Evolutionary conservation across 2,888 invertebrate genomes (phyloP).

Genomic region (Tribolium freemani): DNA sequence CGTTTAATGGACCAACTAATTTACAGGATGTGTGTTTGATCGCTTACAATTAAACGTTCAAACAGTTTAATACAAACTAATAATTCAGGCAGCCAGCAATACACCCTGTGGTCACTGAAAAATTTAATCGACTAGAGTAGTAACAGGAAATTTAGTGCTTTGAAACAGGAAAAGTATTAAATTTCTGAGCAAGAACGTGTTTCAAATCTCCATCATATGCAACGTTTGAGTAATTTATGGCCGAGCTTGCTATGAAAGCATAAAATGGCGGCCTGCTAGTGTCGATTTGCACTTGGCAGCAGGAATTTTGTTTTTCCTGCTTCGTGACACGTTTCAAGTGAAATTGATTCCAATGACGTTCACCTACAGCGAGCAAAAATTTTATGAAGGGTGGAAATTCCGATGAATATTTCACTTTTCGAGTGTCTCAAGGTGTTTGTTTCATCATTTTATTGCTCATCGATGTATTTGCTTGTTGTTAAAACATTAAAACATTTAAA

Average conservation of each 20-base stretch:
- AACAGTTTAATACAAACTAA: not conserved
- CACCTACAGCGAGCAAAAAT: too few species aligned
- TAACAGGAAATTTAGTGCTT: not conserved
- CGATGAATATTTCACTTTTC: too few species aligned
- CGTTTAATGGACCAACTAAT: not conserved
- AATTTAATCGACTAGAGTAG: not conserved
- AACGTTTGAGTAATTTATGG: constrained; percentile 39
- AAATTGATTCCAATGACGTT: too few species aligned
- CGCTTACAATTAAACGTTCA: not conserved
- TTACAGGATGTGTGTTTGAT: not conserved
- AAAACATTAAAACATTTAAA: too few species aligned
- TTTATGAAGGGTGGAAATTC: too few species aligned
- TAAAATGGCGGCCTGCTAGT: not conserved
- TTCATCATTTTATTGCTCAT: too few species aligned
- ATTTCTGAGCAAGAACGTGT: constrained; percentile 2
- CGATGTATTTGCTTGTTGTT: too few species aligned
- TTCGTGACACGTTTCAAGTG: not conserved
- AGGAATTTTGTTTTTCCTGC: not conserved
- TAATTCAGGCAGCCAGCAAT: not conserved
- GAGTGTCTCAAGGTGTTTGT: too few species aligned
- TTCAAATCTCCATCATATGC: constrained; percentile 35
- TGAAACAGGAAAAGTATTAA: not conserved
- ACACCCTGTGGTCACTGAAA: not conserved
- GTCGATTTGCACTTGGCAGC: too few species aligned
- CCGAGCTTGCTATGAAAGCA: constrained; percentile 15